Evolutionary conservation across 2,113 vertebrate genomes (phyloP).

Genomic region (Oreochromis tanganicae): DNA sequence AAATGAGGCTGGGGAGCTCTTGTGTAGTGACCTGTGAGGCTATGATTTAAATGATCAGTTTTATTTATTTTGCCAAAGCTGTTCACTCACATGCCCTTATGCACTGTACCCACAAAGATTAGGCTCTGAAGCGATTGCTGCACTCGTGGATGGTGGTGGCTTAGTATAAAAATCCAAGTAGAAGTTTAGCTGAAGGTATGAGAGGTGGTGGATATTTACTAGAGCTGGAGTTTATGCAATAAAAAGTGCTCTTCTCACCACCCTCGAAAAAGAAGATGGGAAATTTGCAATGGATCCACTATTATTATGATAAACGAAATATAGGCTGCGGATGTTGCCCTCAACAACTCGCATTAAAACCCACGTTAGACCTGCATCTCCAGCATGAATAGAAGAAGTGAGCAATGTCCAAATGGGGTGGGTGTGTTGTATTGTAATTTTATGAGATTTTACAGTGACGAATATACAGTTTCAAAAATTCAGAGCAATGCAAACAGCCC

Average conservation of each 20-base stretch:
- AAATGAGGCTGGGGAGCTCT: neutral
- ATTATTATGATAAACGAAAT: neutral
- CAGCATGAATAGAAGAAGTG: neutral
- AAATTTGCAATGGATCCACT: neutral
- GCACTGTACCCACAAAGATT: neutral
- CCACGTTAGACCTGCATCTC: neutral
- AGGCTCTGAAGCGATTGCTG: neutral
- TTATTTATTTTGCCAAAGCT: neutral
- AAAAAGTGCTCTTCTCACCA: neutral
- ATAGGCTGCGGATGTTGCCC: neutral
- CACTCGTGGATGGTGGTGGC: neutral
- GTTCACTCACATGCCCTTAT: neutral
- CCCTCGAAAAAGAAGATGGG: neutral
- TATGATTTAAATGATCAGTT: neutral
- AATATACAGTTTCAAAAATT: constrained; percentile 1
- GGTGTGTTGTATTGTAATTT: neutral
- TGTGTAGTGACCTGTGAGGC: neutral
- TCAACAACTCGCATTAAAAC: neutral
- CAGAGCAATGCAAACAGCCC: constrained; percentile 50
- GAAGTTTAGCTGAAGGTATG: neutral
- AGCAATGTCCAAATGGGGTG: neutral
- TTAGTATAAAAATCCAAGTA: neutral
- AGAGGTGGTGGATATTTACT: neutral
- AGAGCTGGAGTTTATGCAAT: neutral
- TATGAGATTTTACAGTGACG: neutral